Base-by-base conservation (phyloP, 2,113 vertebrate species). In the Phrynocephalus versicolor region DNA sequence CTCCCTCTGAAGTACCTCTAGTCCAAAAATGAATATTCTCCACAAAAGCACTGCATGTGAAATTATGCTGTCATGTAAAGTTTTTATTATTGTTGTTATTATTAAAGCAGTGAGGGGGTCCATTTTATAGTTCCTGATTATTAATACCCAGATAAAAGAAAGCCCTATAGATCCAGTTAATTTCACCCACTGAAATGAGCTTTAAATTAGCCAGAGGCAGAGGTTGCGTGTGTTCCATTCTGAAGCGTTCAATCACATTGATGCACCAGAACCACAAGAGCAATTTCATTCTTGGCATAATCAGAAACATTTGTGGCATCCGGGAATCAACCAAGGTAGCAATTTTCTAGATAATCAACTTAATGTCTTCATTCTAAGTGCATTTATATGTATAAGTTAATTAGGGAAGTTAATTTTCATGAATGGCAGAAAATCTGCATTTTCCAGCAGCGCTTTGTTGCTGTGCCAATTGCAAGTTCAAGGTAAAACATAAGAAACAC, bases 281-380 rank as follows among this genome's bases (percentile, higher is more conserved):
- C 86, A 88, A 93, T 95, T 96, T 89, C 77, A 83, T 92, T 91
- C 91, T 77, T 96, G 95, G 95, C 96, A 93, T 95, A 90, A 94
- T 93, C 91, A 93, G 92, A 91, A 78, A 84, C 86, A 90, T 88
- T 88, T 55, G 85, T 91, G 85, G 86, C 91, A 91, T 75, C 25
- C 89, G 89, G 92, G 95, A 96, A 83, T 72, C 92, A 67, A 95
- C 93, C 93, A 95, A 96, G 94, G 95, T 95, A 96, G 95, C 94
- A 93, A 97, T 96, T 96, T 96, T 93, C 95, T 95, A 95, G 91
- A 95, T 96, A 95, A 96, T 97, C 94, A 95, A 96, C 94, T 93
- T 95, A 96, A 95, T 95, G 95, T 96, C 95, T 96, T 95, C 92
- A 96, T 95, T 89, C 93, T 57, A 84, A 93, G 90, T 83, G 91